Base-by-base conservation (phyloP, 1,140 invertebrate genomes). In the Acromyrmex heyeri region DNA sequence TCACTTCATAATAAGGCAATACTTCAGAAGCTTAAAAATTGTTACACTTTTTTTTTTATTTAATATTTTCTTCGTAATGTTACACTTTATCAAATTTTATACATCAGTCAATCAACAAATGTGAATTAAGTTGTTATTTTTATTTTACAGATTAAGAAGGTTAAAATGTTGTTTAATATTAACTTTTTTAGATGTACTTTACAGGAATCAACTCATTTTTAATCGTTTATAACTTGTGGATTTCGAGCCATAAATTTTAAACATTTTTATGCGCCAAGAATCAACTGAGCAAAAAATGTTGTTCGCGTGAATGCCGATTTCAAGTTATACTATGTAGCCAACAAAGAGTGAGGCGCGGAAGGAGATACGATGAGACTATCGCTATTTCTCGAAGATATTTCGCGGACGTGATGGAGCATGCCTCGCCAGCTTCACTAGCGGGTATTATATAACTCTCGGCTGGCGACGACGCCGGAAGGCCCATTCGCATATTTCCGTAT, bases 401-500 rank as follows among this genome's bases (percentile, higher is more conserved):
- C 86, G 79, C 62, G 85, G 85, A 88, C 69, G 70, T 88, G 87
- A 92, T 92, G 83, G 88, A 86, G 72, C 88, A 91, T 91, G 86
- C 87, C 86, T 92, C 83, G 86, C 77, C 82, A 89, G 81, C 88
- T 91, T 90, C 77, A 85, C 70, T 73, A 89, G 57, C 44, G 38
- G 75, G 75, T 86, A 79, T 87, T 87, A 88, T 87, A 88, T 88
- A 92, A 92, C 78, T 91, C 85, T 91, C 85, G 70, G 64, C 64
- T 34, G 30, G 64, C 75, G 59, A 34, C 50, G 85, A 61, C 59
- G 69, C 79, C 86, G 81, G 85, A 86, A 91, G 87, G 85, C 85
- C 82, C 88, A 86, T 90, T 90, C 79, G 83, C 90, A 92, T 93
- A 93, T 93, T 93, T 93, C 87, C 77, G 73, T 90, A 89, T 92